Conservation (phyloP, 1,140 invertebrate genomes). For the Phocides pigmalion region DNA sequence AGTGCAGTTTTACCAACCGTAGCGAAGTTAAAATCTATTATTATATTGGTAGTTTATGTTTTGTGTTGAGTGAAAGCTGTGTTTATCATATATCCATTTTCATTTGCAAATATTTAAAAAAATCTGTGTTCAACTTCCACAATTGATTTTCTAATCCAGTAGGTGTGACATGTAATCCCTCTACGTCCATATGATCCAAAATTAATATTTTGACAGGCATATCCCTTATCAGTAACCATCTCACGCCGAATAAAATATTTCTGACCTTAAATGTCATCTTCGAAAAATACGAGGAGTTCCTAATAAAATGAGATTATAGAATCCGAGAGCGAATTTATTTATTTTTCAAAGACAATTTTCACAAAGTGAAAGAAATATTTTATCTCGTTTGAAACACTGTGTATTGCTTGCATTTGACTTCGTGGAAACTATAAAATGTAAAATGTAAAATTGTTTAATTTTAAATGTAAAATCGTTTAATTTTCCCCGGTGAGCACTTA, state of each 20-base stretch:
- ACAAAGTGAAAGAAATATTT: no score
- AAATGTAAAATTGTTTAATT: no score
- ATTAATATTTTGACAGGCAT: neutral
- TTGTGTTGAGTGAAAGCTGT: neutral
- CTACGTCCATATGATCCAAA: neutral
- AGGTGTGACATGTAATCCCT: neutral
- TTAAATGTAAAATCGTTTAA: no score
- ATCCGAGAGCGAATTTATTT: neutral
- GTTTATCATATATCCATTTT: neutral
- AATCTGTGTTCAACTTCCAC: neutral
- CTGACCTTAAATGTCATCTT: neutral
- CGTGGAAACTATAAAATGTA: no score
- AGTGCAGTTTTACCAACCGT: neutral
- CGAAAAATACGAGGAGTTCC: neutral
- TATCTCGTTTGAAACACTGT: no score
- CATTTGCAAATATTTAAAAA: neutral
- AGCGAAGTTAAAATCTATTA: neutral
- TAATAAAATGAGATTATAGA: neutral
- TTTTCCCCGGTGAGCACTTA: no score
- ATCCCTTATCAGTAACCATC: neutral
- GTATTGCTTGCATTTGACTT: no score
- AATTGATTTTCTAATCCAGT: neutral
- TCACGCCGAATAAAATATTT: neutral
- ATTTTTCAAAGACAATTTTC: no score
- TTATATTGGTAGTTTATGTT: neutral